Conservation (phyloP, 2,113 vertebrate genomes). For the Pandion haliaetus region DNA sequence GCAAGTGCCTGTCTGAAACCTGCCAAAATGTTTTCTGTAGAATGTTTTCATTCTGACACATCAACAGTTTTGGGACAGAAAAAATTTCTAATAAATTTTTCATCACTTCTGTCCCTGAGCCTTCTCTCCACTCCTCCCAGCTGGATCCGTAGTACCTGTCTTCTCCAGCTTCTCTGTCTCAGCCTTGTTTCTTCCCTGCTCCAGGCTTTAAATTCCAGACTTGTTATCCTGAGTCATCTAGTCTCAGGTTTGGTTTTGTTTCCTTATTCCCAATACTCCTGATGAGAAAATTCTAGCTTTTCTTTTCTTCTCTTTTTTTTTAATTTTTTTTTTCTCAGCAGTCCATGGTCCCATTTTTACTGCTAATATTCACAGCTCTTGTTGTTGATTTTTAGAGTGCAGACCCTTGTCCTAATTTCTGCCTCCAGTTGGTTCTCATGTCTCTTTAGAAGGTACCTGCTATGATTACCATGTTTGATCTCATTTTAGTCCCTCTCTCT, state of each 20-base stretch:
- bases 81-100: not conserved
- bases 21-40: not conserved
- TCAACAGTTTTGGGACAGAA: not conserved
- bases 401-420: not conserved
- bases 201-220: not conserved
- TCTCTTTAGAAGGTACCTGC: not conserved
- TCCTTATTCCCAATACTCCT: not conserved
- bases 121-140: not conserved
- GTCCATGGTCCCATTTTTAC: not conserved
- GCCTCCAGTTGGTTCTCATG: not conserved
- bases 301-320: too few relatives aligned
- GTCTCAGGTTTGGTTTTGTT: not conserved
- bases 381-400: not conserved
- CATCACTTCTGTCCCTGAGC: not conserved
- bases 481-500: not conserved
- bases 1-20: not conserved
- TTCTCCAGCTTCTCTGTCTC: not conserved
- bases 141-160: not conserved
- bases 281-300: not conserved
- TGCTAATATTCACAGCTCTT: not conserved
- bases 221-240: not conserved
- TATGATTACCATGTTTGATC: not conserved
- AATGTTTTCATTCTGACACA: not conserved
- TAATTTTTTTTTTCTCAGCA: not conserved
- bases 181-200: not conserved